Percentiles rank a stretch among this genome's conserved stretches.
Conservation (phyloP, 2,888 invertebrate species). For the Sclerodermus sp. region DNA sequence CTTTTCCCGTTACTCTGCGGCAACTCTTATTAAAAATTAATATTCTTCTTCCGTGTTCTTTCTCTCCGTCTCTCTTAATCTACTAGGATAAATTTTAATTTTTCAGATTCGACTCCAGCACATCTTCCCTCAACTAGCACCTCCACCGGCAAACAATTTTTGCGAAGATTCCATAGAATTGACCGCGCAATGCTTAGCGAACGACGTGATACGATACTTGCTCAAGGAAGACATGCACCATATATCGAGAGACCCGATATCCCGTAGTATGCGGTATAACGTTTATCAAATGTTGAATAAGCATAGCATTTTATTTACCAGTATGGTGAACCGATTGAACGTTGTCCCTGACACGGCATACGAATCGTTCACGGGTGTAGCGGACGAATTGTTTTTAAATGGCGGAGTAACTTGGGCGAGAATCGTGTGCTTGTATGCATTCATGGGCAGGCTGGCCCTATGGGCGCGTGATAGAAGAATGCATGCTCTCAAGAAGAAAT, state of each 20-base stretch:
- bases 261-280: conserved; percentile 56
- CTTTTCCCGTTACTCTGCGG: too few species aligned
- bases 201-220: conserved; percentile 52
- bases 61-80: too few species aligned
- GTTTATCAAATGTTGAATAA: conserved; percentile 58
- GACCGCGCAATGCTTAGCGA: conserved; percentile 49
- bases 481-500: conserved; percentile 48
- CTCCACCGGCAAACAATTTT: conserved; percentile 39
- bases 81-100: too few species aligned
- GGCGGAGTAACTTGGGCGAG: conserved; percentile 58
- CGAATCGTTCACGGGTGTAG: conserved; percentile 54
- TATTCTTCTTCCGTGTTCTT: too few species aligned
- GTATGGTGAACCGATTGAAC: conserved; percentile 57
- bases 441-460: conserved; percentile 55
- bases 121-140: conserved; percentile 48
- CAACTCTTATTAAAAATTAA: too few species aligned
- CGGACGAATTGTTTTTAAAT: conserved; percentile 57
- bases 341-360: conserved; percentile 56
- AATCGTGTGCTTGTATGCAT: conserved; percentile 56
- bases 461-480: conserved; percentile 54
- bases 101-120: conserved; percentile 51
- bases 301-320: conserved; percentile 57
- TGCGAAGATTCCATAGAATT: conserved; percentile 49
- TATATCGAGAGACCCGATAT: conserved; percentile 55
- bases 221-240: conserved; percentile 53